A percentile compares a stretch with the other conserved stretches of the same genome.
Evolutionary conservation across 2,797 vertebrate species (phyloP).

Genomic region (Acropternis orthonyx): DNA sequence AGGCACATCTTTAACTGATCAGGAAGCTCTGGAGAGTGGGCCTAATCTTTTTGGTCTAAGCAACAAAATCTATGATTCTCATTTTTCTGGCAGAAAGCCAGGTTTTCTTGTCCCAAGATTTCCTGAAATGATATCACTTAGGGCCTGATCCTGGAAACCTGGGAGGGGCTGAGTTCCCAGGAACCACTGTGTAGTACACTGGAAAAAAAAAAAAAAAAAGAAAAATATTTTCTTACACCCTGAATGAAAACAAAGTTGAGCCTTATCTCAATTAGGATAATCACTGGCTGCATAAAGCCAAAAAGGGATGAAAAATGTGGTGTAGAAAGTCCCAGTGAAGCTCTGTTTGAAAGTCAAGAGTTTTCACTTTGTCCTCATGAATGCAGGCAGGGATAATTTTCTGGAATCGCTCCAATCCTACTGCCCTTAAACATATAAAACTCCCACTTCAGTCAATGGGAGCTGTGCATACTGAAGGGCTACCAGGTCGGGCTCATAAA

Average conservation of each 20-base stretch:
- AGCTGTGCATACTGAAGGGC: not conserved
- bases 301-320: not conserved
- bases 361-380: not conserved
- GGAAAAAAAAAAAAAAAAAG: not conserved
- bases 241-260: not conserved
- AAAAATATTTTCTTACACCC: not conserved
- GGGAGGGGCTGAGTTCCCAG: not conserved
- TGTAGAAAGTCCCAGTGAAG: not conserved
- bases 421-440: slow-evolving; percentile 5
- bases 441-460: slow-evolving; percentile 2
- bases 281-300: not conserved
- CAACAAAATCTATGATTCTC: not conserved
- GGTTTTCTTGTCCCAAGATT: not conserved
- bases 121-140: not conserved
- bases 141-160: not conserved
- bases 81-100: slow-evolving; percentile 27
- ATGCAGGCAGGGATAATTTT: not conserved
- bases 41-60: not conserved
- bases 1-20: slow-evolving; percentile 45
- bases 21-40: not conserved
- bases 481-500: not conserved
- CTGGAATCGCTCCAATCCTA: slow-evolving; percentile 1
- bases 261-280: not conserved
- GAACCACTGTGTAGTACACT: not conserved
- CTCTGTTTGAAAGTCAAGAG: not conserved